Conservation (phyloP, 1,140 invertebrate genomes). For the Macrobrachium rosenbergii region DNA sequence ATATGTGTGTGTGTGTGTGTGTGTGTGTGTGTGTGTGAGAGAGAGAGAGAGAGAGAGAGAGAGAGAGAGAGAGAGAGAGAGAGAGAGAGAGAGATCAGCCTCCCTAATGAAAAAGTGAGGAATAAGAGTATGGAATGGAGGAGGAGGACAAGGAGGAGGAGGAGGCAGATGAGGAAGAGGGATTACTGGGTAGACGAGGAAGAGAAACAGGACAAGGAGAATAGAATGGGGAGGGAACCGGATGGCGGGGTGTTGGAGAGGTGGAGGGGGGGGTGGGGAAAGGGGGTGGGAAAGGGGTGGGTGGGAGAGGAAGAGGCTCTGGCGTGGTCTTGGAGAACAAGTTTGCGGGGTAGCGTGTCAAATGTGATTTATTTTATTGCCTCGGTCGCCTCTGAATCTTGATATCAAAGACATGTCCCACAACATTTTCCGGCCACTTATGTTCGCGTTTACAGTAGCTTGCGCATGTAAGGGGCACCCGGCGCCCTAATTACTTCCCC, state of each 20-base stretch:
- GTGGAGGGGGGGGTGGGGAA: not conserved
- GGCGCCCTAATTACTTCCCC: too few species aligned
- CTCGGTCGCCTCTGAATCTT: conserved; percentile 34
- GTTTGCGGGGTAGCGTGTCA: conserved; percentile 32
- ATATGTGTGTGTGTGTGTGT: too few species aligned
- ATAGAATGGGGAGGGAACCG: too few species aligned
- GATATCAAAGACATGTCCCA: conserved; percentile 37
- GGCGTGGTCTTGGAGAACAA: conserved; percentile 5
- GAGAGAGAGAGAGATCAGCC: too few species aligned
- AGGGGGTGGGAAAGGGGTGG: conserved; percentile 3
- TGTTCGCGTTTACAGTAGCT: conserved; percentile 26
- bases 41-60: too few species aligned
- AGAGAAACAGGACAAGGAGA: not conserved
- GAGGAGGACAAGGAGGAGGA: too few species aligned
- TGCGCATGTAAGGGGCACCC: not conserved
- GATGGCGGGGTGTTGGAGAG: not conserved
- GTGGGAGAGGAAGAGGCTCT: not conserved
- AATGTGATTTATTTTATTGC: conserved; percentile 54
- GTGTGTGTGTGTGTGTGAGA: too few species aligned
- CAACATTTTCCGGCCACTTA: conserved; percentile 40
- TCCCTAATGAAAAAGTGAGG: too few species aligned
- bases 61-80: too few species aligned
- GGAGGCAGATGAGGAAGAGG: too few species aligned
- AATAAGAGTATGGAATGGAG: too few species aligned
- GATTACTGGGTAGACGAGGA: too few species aligned